phyloP scores from a whole-genome alignment of 2,888 invertebrate species.

The Plagodis dolabraria region DNA sequence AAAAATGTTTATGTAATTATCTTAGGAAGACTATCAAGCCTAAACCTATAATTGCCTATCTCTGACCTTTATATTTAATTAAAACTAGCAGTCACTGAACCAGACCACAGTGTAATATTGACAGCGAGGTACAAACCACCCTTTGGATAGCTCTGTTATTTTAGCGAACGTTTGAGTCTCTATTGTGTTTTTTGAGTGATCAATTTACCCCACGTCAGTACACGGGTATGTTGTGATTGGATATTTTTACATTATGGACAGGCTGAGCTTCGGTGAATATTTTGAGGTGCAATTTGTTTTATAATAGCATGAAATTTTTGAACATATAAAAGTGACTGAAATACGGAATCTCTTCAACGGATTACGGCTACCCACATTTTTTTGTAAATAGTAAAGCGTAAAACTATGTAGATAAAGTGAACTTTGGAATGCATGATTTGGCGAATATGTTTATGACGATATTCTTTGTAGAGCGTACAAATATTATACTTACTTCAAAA shows the following conservation, averaged over 20 bases:
- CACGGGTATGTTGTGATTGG: neutral
- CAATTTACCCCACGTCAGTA: constrained; percentile 30
- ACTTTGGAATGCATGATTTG: too few relatives aligned
- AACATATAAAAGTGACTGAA: too few relatives aligned
- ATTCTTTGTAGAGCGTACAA: too few relatives aligned
- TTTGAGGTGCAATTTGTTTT: neutral
- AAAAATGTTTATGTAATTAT: too few relatives aligned
- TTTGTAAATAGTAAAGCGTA: too few relatives aligned
- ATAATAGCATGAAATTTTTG: too few relatives aligned
- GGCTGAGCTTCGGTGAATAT: neutral
- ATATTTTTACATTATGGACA: neutral
- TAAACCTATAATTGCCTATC: constrained; percentile 4
- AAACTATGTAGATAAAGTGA: too few relatives aligned
- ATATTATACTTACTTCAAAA: too few relatives aligned
- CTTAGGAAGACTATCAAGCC: too few relatives aligned
- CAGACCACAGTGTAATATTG: constrained; percentile 1
- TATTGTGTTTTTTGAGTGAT: constrained; percentile 47
- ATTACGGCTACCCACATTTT: too few relatives aligned
- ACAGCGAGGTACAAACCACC: constrained; percentile 29
- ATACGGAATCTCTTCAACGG: too few relatives aligned
- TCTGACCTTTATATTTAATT: constrained; percentile 57
- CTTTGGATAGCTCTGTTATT: constrained; percentile 49
- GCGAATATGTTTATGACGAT: too few relatives aligned
- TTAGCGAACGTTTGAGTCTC: constrained; percentile 40
- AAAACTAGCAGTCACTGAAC: constrained; percentile 42